Conservation (phyloP, 2,113 vertebrate genomes). For the Climacteris rufus region DNA sequence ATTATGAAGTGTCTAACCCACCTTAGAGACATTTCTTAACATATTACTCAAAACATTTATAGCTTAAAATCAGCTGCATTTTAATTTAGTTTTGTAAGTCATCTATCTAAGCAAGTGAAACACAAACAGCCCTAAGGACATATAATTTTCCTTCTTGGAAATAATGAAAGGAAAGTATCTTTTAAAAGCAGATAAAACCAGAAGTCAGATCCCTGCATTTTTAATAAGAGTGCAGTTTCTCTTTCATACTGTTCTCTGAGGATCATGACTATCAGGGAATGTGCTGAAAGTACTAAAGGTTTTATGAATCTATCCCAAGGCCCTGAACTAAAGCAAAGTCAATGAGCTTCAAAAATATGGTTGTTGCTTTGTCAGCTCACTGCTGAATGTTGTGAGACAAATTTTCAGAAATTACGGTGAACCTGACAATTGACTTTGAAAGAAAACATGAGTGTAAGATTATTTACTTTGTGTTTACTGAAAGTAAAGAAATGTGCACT, state of each 20-base stretch:
- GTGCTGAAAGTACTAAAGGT: background rate
- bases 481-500: background rate
- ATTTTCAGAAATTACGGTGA: background rate
- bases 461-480: background rate
- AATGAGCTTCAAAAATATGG: background rate
- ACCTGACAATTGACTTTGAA: background rate
- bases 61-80: background rate
- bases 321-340: background rate
- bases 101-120: background rate
- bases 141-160: background rate
- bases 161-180: background rate
- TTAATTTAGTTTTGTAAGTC: background rate
- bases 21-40: background rate
- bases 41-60: background rate
- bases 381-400: background rate
- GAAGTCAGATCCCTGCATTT: background rate
- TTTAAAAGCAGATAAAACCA: background rate
- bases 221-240: background rate
- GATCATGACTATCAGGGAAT: background rate
- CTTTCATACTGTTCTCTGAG: background rate
- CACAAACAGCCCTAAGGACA: background rate
- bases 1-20: background rate
- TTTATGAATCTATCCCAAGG: background rate
- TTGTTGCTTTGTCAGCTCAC: background rate
- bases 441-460: background rate